A percentile compares a stretch with the other conserved stretches of the same genome.
Evolutionary conservation across 2,888 invertebrate species (phyloP).

Genomic region (Macroteleia sp.): DNA sequence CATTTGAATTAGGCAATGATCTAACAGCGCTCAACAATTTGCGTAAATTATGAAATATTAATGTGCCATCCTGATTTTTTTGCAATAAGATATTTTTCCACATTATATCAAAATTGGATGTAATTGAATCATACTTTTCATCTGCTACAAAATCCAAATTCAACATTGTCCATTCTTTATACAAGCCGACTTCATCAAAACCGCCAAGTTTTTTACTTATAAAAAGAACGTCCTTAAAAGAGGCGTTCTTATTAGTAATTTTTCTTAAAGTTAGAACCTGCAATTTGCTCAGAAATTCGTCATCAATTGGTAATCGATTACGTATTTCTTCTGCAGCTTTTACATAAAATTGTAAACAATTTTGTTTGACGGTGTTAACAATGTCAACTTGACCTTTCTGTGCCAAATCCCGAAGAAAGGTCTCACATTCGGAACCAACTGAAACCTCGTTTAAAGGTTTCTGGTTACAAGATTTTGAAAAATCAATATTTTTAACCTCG

Average conservation of each 20-base stretch:
- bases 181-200: background rate
- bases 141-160: background rate
- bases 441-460: background rate
- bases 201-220: background rate
- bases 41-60: background rate
- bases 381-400: background rate
- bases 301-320: background rate
- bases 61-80: background rate
- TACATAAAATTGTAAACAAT: background rate
- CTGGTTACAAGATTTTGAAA: background rate
- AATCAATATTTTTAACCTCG: background rate
- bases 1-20: background rate
- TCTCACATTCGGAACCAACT: background rate
- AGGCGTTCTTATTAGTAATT: no score
- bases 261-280: background rate
- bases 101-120: background rate
- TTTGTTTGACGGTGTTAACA: background rate
- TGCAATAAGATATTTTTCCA: background rate
- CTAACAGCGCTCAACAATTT: no score
- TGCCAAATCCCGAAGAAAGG: background rate
- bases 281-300: constrained; percentile 1
- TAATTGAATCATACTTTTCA: background rate
- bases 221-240: background rate
- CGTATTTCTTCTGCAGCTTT: background rate
- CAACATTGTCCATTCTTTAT: background rate